Base-by-base conservation (phyloP, 2,888 invertebrate species). In the Nomada lathburiana region DNA sequence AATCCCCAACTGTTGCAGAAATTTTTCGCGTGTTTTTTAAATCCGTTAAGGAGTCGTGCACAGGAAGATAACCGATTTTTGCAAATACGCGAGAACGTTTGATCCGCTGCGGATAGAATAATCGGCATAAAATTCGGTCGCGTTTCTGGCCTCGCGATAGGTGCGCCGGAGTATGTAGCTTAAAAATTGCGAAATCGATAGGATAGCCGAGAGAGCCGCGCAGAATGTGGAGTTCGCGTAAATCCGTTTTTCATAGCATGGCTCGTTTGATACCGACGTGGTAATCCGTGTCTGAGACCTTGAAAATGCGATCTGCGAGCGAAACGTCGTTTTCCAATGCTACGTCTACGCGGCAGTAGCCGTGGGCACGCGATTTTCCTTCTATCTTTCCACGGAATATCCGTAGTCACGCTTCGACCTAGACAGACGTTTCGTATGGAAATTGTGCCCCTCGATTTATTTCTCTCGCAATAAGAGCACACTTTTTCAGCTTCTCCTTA, bases 291-390 rank as follows among this genome's bases (percentile, higher is more conserved):
- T 36, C 72, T 70, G 78, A 79, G 76, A 82, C 77, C 76, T 80
- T 60, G 75, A 76, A 59, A 81, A 81, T 63, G 13, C 63, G 69
- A 85, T 83, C 73, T 36, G 42, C 64, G 29, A 69, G 75, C 57
- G 69, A 81, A 75, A 81, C 68, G 68, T 65, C 76, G 78, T 67
- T 83, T 74, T 53, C 76, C 68, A 36, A 63, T 60, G 70, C 16
- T 16, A 60, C 76, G 87, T 89, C 88, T 87, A 86, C 3, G 16
- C 47, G 85, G 87, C 86, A 70, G 63, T 73, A 71, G 87, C 87
- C 86, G 64, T 76, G 55, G 85, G 85, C 88, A 59, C 64, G 36
- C 59, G 52, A 69, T 74, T 75, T 73, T 67, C 26, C 67, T 50
- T 29, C 52, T 60, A 76, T 60, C 59, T 69, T 20, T 26, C 20